Base-by-base conservation (phyloP, 2,797 vertebrate species). In the Pygocentrus nattereri region DNA sequence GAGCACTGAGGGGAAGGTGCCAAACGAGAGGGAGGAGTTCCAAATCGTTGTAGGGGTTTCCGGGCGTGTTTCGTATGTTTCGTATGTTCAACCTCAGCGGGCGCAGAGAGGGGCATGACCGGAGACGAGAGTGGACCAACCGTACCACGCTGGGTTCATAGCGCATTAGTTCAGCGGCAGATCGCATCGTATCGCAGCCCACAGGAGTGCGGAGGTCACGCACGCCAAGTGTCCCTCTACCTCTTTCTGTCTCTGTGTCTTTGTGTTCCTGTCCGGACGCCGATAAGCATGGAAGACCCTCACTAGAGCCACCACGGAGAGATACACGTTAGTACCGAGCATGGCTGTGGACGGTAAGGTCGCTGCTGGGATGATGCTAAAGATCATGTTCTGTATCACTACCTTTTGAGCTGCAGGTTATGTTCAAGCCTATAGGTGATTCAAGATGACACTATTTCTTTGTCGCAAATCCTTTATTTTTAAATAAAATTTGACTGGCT, bases 331-430 rank as follows among this genome's bases (percentile, higher is more conserved):
- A 84, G 92, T 90, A 93, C 92, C 93, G 86, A 90, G 83, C 16
- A 95, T 95, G 94, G 94, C 94, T 88, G 94, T 95, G 90, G 94
- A 95, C 93, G 94, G 94, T 95, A 93, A 90, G 94, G 84, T 74
- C 74, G 52, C 31, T 16, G 18, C 3, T n/a, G 47, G 8, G 58
- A 62, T 44, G 54, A 12, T 67, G 21, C n/a, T 50, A 34, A 61
- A 27, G 25, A 61, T 12, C 11, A 12, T 4, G 30, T 34, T 18
- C 16, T 15, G 30, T 65, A 62, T 34, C 62, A 5, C 31, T 1
- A 30, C 23, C 15, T 5, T 15, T 0, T 64, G 59, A 4, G 56
- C 23, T 50, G 41, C 10, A 44, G 41, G 6, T 47, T 2, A 47
- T 58, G 56, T 25, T 16, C 4, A 5, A 30, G 59, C 12, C 25